These are phyloP conservation scores for Spheniscus humboldti DNA, from an alignment of 2,797 vertebrate species.

Conservation along the genomic window DNA sequence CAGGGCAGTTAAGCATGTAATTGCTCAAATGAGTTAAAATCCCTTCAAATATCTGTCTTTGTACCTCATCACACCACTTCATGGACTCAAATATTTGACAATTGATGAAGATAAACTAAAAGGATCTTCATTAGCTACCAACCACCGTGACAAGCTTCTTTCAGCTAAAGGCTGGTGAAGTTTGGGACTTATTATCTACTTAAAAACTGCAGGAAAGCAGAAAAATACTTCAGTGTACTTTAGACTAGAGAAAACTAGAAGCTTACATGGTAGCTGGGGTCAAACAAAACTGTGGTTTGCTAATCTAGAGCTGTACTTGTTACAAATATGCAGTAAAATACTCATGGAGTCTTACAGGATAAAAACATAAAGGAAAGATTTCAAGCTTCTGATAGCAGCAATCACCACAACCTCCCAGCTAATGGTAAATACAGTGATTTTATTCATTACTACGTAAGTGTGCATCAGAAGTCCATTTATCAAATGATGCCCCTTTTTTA, in stretches of 20 bases:
- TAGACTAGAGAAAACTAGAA: constrained; percentile 70
- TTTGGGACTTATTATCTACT: constrained; percentile 83
- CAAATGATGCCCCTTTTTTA: not conserved
- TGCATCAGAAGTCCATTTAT: not conserved
- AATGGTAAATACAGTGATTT: constrained; percentile 35
- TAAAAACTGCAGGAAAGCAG: constrained; percentile 82
- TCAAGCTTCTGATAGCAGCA: constrained; percentile 4
- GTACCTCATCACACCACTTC: constrained; percentile 99
- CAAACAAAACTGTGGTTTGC: constrained; percentile 34
- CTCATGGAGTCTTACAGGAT: constrained; percentile 33
- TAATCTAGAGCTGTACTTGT: constrained; percentile 53
- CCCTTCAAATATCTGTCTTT: constrained; percentile 99
- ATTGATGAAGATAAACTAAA: constrained; percentile 98
- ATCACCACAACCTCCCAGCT: not conserved
- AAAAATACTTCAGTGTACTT: constrained; percentile 78
- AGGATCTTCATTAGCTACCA: constrained; percentile 91
- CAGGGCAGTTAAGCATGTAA: constrained; percentile 99
- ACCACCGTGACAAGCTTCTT: constrained; percentile 87
- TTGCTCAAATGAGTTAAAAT: constrained; percentile 99
- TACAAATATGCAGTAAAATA: constrained; percentile 43
- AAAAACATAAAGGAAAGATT: constrained; percentile 56
- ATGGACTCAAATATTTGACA: constrained; percentile 99
- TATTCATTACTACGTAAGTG: not conserved
- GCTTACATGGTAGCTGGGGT: constrained; percentile 61
- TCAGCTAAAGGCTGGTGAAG: constrained; percentile 80